phyloP scores from a whole-genome alignment of 2,797 vertebrate species.

The Anolis apletophallus region DNA sequence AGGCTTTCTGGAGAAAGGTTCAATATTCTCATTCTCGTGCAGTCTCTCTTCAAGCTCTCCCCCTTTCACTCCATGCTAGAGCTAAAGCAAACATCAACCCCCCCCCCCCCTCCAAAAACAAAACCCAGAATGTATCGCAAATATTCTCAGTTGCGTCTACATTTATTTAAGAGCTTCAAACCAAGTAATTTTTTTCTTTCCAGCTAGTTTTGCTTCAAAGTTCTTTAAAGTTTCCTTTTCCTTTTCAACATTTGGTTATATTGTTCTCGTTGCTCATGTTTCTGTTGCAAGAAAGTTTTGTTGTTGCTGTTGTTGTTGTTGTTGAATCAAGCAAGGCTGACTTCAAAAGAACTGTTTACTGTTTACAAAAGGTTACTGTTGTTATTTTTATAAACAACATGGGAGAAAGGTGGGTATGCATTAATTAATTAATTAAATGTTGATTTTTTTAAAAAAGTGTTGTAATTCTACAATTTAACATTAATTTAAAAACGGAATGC shows the following conservation, averaged over 20 bases:
- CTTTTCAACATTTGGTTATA: neutral
- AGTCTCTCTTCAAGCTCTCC: too few relatives aligned
- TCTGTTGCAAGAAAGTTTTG: neutral
- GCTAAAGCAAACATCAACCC: neutral
- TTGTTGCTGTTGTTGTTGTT: neutral
- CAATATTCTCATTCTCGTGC: neutral
- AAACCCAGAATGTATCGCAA: neutral
- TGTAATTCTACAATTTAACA: neutral
- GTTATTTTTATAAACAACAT: neutral
- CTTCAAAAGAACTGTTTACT: neutral
- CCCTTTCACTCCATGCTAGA: too few relatives aligned
- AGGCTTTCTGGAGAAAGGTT: neutral
- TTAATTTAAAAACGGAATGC: neutral
- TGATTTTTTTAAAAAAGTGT: too few relatives aligned
- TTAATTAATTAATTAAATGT: too few relatives aligned
- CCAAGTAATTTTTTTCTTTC: neutral
- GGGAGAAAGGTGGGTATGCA: too few relatives aligned
- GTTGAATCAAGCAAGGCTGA: neutral
- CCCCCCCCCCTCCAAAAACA: neutral
- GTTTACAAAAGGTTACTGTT: too few relatives aligned
- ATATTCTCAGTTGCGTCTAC: neutral
- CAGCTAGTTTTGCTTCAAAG: neutral
- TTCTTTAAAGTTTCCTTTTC: neutral
- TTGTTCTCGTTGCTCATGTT: neutral
- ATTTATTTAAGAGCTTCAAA: neutral